phyloP scores from a whole-genome alignment of 2,113 vertebrate genomes.

The Ginglymostoma cirratum region DNA sequence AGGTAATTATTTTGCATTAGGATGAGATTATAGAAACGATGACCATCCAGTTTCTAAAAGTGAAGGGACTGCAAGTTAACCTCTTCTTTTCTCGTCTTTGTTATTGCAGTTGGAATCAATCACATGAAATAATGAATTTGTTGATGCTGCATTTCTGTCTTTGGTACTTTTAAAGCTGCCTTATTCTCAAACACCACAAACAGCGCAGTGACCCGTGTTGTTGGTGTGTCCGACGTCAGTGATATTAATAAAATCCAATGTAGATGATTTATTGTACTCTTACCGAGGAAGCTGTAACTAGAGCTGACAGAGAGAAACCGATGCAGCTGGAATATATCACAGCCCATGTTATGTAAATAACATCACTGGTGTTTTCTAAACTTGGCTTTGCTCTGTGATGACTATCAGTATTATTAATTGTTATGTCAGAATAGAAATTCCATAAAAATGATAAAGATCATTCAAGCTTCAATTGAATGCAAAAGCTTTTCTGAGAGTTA shows the following conservation, averaged over 20 bases:
- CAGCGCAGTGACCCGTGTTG: not conserved
- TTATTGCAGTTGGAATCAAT: not conserved
- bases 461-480: not conserved
- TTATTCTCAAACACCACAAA: not conserved
- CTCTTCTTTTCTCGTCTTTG: not conserved
- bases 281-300: not conserved
- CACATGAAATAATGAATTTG: not conserved
- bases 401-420: constrained; percentile 31
- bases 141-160: not conserved
- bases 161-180: not conserved
- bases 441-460: constrained; percentile 30
- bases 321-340: constrained; percentile 23
- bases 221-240: not conserved
- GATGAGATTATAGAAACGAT: not conserved
- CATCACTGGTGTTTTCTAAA: not conserved
- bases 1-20: not conserved
- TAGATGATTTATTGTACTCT: not conserved
- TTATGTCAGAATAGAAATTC: not conserved
- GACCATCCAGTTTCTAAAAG: not conserved
- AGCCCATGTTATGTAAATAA: constrained; percentile 27
- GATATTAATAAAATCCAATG: not conserved
- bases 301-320: not conserved
- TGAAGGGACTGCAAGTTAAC: not conserved
- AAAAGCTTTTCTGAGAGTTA: not conserved
- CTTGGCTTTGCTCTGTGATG: not conserved